A percentile compares a stretch with the other conserved stretches of the same genome.
Evolutionary conservation across 2,797 vertebrate species (phyloP).

Genomic region (Neosilurus hyrtlii): DNA sequence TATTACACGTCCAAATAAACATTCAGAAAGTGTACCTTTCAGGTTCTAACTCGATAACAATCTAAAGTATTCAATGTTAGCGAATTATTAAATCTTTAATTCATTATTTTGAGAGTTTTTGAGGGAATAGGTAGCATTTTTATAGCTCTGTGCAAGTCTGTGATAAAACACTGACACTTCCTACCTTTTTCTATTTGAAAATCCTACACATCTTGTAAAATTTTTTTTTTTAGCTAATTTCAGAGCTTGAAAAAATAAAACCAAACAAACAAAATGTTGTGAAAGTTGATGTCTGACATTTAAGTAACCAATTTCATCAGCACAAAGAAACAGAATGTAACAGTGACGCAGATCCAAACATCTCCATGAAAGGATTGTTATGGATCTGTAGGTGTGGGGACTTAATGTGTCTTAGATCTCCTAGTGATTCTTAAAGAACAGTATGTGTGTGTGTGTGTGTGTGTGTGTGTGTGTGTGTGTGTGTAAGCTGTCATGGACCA

Average conservation of each 20-base stretch:
- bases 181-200: neutral
- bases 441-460: conserved; percentile 9
- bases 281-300: neutral
- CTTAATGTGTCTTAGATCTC: conserved; percentile 35
- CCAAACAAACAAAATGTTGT: neutral
- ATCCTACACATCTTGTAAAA: neutral
- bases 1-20: neutral
- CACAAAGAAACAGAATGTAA: conserved; percentile 28
- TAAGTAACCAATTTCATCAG: conserved; percentile 14
- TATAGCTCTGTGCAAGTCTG: neutral
- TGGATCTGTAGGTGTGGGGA: conserved; percentile 52
- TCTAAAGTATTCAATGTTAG: neutral
- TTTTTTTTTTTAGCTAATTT: too few relatives aligned
- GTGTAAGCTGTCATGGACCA: conserved; percentile 49
- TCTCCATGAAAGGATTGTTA: conserved; percentile 47
- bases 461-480: conserved; percentile 23
- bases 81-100: neutral
- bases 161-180: neutral
- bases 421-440: conserved; percentile 23
- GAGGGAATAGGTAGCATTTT: neutral
- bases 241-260: neutral
- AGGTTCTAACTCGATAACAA: neutral
- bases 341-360: conserved; percentile 41
- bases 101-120: neutral
- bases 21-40: neutral